A percentile compares a stretch with the other conserved stretches of the same genome.
These are phyloP conservation scores for Xylota segnis DNA, from an alignment of 2,888 invertebrate species.

Conservation along the genomic window DNA sequence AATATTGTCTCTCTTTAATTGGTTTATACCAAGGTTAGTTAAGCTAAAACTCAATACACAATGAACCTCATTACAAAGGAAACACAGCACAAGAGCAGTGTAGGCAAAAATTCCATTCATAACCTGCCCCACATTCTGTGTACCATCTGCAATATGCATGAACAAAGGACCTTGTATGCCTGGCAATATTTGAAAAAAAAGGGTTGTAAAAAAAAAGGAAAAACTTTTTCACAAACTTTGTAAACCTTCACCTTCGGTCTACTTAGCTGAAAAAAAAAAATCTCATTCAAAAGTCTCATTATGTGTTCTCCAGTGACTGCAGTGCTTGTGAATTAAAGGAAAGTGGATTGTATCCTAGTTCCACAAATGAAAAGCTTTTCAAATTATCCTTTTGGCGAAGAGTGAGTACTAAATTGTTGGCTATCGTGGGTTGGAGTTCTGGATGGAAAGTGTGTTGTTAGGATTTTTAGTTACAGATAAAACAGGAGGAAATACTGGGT, in stretches of 20 bases:
- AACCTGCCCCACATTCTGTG: conserved; percentile 7
- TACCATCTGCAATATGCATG: conserved; percentile 25
- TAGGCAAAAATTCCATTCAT: conserved; percentile 18
- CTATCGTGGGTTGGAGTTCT: not conserved
- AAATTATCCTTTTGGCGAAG: not conserved
- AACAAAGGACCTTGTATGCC: conserved; percentile 17
- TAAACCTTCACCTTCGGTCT: conserved; percentile 17
- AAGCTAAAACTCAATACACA: conserved; percentile 7
- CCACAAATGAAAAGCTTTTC: not conserved
- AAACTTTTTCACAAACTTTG: not conserved
- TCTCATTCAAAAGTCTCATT: not conserved
- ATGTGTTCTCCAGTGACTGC: not conserved
- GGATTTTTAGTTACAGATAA: not conserved
- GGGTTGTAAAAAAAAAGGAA: not conserved
- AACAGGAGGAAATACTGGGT: not conserved
- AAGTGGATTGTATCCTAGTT: conserved; percentile 1
- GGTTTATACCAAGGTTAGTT: conserved; percentile 40
- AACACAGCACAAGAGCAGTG: not conserved
- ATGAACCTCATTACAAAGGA: conserved; percentile 13
- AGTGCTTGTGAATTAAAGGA: not conserved
- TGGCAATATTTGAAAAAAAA: conserved; percentile 13
- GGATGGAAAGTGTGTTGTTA: not conserved
- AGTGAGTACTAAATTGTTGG: not conserved
- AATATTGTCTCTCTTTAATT: conserved; percentile 42
- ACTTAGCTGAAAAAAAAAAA: not conserved